A percentile compares a stretch with the other conserved stretches of the same genome.
phyloP scores from a whole-genome alignment of 2,888 invertebrate species.

The Spicauda simplicius region DNA sequence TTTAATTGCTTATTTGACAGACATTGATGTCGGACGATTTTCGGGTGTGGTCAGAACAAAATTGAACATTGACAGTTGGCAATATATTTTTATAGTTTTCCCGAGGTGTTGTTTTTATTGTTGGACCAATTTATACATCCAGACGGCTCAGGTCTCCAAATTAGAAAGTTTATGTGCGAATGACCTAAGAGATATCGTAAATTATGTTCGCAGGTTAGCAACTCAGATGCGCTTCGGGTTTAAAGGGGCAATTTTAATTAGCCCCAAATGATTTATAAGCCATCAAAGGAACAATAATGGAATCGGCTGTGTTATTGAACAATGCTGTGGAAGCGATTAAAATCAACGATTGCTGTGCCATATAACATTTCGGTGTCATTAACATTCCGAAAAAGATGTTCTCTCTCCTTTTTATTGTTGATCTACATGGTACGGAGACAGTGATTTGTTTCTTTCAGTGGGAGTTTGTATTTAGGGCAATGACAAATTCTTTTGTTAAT shows the following conservation, averaged over 20 bases:
- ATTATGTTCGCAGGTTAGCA: constrained; percentile 74
- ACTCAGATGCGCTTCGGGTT: constrained; percentile 58
- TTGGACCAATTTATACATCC: constrained; percentile 67
- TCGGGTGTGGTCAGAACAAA: constrained; percentile 76
- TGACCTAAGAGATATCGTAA: constrained; percentile 72
- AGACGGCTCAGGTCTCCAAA: constrained; percentile 66
- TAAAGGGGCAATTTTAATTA: constrained; percentile 77
- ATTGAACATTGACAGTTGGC: constrained; percentile 70
- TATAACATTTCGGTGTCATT: constrained; percentile 33
- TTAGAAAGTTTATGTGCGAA: constrained; percentile 80
- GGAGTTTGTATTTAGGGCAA: constrained; percentile 37
- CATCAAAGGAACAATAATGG: constrained; percentile 64
- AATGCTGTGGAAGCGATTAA: constrained; percentile 43
- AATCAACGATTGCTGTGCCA: constrained; percentile 34
- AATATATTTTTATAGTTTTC: constrained; percentile 77
- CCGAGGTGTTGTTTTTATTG: constrained; percentile 78
- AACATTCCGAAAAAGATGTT: constrained; percentile 35
- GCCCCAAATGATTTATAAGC: constrained; percentile 74
- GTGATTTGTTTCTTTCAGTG: constrained; percentile 36
- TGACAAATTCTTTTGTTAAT: constrained; percentile 38
- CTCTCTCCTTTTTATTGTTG: constrained; percentile 35
- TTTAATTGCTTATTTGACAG: constrained; percentile 84
- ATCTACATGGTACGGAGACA: constrained; percentile 32
- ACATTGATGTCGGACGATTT: constrained; percentile 69
- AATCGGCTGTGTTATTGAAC: constrained; percentile 56